phyloP scores from a whole-genome alignment of 1,140 invertebrate genomes.

The Dendroctonus ponderosae region DNA sequence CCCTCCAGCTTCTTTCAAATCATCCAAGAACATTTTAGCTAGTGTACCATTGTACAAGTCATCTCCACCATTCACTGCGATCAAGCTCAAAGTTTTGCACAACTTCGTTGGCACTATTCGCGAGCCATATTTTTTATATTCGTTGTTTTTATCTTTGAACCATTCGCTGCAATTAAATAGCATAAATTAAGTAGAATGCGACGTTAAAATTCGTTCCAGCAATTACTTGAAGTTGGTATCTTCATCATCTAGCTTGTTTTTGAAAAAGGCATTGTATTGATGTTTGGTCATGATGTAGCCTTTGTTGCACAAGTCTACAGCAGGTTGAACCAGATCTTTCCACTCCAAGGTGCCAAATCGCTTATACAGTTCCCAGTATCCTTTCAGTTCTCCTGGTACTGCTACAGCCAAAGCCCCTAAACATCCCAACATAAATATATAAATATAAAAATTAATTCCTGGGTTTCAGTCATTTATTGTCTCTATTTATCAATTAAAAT shows the following conservation, averaged over 20 bases:
- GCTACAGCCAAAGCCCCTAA: constrained; percentile 74
- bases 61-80: constrained; percentile 70
- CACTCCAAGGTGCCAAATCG: constrained; percentile 81
- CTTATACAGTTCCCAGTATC: constrained; percentile 81
- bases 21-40: constrained; percentile 66
- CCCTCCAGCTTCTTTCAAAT: constrained; percentile 68
- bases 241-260: constrained; percentile 30
- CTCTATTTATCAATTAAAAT: too few species aligned
- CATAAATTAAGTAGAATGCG: background rate
- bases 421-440: constrained; percentile 2
- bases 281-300: constrained; percentile 66
- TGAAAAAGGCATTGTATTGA: constrained; percentile 37
- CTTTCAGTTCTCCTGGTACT: constrained; percentile 88
- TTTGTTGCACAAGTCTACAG: constrained; percentile 71
- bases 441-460: too few species aligned
- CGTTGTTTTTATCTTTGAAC: constrained; percentile 62
- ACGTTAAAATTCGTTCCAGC: background rate
- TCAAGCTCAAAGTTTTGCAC: constrained; percentile 68
- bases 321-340: constrained; percentile 74
- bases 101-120: constrained; percentile 64
- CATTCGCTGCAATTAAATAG: constrained; percentile 57
- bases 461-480: too few species aligned
- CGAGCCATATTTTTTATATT: constrained; percentile 63
- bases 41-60: constrained; percentile 78
- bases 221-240: constrained; percentile 42